These are phyloP conservation scores for Bimastos eiseni DNA, from an alignment of 2,888 invertebrate genomes.

Conservation along the genomic window DNA sequence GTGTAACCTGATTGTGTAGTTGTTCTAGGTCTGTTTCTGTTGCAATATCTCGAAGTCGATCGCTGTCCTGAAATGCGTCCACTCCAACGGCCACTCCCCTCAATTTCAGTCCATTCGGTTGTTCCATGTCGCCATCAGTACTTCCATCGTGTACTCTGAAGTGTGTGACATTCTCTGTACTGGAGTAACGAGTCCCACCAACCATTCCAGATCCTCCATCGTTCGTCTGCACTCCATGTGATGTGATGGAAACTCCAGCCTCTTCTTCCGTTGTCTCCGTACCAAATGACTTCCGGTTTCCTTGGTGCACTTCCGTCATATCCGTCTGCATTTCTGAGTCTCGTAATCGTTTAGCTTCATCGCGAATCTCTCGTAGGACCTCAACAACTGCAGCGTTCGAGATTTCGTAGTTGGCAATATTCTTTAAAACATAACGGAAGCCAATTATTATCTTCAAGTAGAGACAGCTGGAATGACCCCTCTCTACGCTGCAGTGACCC, in stretches of 20 bases:
- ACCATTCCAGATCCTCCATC: not conserved
- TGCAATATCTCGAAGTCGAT: not conserved
- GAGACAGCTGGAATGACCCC: too few species aligned
- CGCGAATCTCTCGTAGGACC: constrained; percentile 13
- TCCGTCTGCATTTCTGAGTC: constrained; percentile 15
- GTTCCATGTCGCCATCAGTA: not conserved
- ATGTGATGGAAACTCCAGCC: not conserved
- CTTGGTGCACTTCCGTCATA: not conserved
- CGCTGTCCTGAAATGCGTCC: not conserved
- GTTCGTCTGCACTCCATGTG: not conserved
- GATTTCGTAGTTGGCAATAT: constrained; percentile 5
- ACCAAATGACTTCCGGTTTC: not conserved
- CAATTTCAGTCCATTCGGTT: not conserved
- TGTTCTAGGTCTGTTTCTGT: not conserved
- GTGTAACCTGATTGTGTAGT: not conserved
- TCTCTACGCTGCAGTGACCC: too few species aligned
- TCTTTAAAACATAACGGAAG: not conserved
- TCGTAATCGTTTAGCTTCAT: not conserved
- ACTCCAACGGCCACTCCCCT: not conserved
- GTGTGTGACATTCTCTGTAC: not conserved
- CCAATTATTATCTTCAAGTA: not conserved
- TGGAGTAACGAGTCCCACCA: not conserved
- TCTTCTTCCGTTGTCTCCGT: not conserved
- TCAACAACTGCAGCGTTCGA: constrained; percentile 7
- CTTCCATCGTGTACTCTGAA: not conserved